phyloP scores from a whole-genome alignment of 2,797 vertebrate species.

The Hyperoplus immaculatus region DNA sequence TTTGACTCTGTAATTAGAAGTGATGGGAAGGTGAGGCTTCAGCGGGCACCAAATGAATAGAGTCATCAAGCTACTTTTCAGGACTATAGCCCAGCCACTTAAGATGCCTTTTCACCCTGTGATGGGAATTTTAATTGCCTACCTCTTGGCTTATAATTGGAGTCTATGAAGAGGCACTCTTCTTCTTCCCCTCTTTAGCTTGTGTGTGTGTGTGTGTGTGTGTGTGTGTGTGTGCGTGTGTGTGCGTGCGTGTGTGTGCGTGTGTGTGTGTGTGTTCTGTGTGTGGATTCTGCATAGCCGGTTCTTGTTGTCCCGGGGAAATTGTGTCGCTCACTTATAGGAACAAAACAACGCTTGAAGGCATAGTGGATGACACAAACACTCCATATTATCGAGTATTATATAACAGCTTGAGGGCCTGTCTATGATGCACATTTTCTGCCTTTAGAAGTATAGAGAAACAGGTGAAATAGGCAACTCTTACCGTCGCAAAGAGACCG shows the following conservation, averaged over 20 bases:
- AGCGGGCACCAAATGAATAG: conserved; percentile 83
- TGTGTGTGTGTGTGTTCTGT: conserved; percentile 47
- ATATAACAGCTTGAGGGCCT: conserved; percentile 24
- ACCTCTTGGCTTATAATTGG: conserved; percentile 77
- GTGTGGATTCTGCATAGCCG: conserved; percentile 55
- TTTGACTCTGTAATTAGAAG: conserved; percentile 81
- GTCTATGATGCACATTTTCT: conserved; percentile 41
- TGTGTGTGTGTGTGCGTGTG: no score
- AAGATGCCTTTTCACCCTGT: conserved; percentile 78
- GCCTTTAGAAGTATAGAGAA: conserved; percentile 18
- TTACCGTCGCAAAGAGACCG: conserved; percentile 14
- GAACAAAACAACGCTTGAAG: conserved; percentile 51
- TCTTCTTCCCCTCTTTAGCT: conserved; percentile 35
- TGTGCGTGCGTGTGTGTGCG: no score
- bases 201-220: no score
- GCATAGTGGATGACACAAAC: conserved; percentile 25
- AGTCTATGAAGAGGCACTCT: conserved; percentile 74
- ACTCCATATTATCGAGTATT: conserved; percentile 48
- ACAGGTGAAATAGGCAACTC: conserved; percentile 38
- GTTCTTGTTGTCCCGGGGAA: conserved; percentile 49
- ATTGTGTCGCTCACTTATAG: conserved; percentile 32
- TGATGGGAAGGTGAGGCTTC: conserved; percentile 83
- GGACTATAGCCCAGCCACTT: conserved; percentile 78
- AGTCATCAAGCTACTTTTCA: conserved; percentile 85
- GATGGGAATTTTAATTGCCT: conserved; percentile 85